A percentile compares a stretch with the other conserved stretches of the same genome.
Conservation (phyloP, 2,797 vertebrate species). For the Sebastes flavidus region DNA sequence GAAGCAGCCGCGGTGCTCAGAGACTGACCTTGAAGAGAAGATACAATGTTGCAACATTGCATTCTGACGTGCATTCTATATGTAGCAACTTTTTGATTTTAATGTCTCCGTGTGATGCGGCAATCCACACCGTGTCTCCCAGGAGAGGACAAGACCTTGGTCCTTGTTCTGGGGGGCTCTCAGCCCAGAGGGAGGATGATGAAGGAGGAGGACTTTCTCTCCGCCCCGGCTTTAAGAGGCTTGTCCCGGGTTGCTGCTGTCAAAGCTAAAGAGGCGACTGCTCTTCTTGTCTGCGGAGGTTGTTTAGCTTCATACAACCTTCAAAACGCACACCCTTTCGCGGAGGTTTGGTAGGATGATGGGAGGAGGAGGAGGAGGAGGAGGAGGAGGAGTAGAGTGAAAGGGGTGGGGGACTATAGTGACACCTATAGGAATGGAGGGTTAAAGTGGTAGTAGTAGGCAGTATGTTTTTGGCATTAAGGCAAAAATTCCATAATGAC, state of each 20-base stretch:
- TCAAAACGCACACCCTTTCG: conserved; percentile 79
- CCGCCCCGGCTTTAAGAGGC: not conserved
- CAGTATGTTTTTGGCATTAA: too few species aligned
- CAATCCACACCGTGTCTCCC: conserved; percentile 9
- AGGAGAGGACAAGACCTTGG: conserved; percentile 38
- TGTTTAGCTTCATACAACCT: conserved; percentile 71
- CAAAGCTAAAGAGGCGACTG: conserved; percentile 13
- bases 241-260: not conserved
- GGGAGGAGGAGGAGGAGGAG: conserved; percentile 31
- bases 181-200: not conserved
- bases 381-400: conserved; percentile 1
- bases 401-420: conserved; percentile 53
- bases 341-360: conserved; percentile 58
- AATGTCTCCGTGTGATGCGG: conserved; percentile 37
- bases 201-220: not conserved
- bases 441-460: not conserved
- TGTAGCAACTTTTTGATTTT: conserved; percentile 51
- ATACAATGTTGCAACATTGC: conserved; percentile 37
- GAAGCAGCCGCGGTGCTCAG: conserved; percentile 31
- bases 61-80: conserved; percentile 20
- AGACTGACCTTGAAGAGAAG: conserved; percentile 73
- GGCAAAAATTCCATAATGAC: too few species aligned
- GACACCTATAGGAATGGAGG: conserved; percentile 83
- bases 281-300: conserved; percentile 1
- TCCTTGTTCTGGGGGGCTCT: conserved; percentile 15